These are phyloP conservation scores for Poliocrania exsul DNA, from an alignment of 2,797 vertebrate species.

Conservation along the genomic window DNA sequence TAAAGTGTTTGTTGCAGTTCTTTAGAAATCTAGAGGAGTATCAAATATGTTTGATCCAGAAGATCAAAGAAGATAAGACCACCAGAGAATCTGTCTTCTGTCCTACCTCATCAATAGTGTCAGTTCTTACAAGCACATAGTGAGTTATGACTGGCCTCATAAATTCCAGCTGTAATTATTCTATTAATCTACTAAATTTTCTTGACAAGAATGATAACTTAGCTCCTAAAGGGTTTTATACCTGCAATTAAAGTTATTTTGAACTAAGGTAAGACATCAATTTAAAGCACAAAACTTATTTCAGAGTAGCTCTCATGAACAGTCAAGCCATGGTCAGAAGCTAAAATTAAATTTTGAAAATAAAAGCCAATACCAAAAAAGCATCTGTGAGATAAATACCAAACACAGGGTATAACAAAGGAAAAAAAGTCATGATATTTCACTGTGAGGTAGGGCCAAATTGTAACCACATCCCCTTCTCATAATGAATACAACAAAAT, in stretches of 20 bases:
- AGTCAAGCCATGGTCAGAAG: neutral
- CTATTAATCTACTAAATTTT: neutral
- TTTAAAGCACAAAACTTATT: neutral
- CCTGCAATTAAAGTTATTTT: neutral
- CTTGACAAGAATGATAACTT: neutral
- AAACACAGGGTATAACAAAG: neutral
- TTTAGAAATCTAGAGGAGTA: neutral
- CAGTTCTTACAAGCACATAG: neutral
- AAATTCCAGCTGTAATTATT: neutral
- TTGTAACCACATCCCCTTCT: neutral
- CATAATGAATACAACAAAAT: neutral
- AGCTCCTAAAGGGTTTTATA: neutral
- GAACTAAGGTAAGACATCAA: neutral
- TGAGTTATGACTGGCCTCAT: neutral
- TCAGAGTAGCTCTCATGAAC: neutral
- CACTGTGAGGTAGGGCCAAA: neutral
- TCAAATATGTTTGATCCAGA: neutral
- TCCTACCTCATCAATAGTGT: neutral
- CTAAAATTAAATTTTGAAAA: neutral
- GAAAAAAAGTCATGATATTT: rapidly evolving
- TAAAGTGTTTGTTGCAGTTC: neutral
- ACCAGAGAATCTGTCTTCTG: neutral
- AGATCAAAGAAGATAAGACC: neutral
- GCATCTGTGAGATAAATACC: neutral
- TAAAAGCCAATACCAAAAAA: neutral